Base-by-base conservation (phyloP, 2,888 invertebrate genomes). In the Cheilosia urbana region DNA sequence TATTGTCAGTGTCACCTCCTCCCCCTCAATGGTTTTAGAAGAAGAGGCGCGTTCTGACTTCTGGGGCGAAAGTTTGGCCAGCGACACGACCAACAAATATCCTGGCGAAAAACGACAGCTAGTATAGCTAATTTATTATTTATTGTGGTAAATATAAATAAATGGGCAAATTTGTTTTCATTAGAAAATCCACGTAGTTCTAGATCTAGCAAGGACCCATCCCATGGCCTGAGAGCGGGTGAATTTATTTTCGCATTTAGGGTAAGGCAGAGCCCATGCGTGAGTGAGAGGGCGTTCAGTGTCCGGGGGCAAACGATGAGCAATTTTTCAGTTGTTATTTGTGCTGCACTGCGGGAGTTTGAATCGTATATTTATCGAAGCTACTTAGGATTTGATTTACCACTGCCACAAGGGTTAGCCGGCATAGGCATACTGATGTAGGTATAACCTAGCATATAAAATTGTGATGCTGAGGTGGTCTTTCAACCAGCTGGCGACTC, bases 131-230 rank as follows among this genome's bases (percentile, higher is more conserved):
- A 87, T 88, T 88, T 87, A 88, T 88, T 87, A 88, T 88, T 87
- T 88, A 88, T 88, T 81, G 82, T 53, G 80, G 80, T 76, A 87
- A 83, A 87, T 79, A 87, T 88, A 87, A 87, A 87, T 87, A 87
- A 87, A 88, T 88, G 87, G 87, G 63, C 84, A 71, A 71, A 88
- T 88, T 88, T 87, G 87, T 87, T 87, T 87, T 88, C 88, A 88
- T 88, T 87, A 88, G 63, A 75, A 73, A 78, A 49, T 72, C 77
- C 47, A 69, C 57, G 47, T 60, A 62, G 30, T 42, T 3, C 13
- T 24, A 24, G 5, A 13, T 65, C 60, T 40, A 77, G 47, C 66
- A 51, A 37, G 53, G 40, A 47, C 53, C 65, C 55, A 34, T 21
- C 53, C 65, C 55, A 34, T 21, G 57, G 30, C 53, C 65, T 55